Conservation (phyloP, 2,113 vertebrate species). For the Dendrocopos noguchii region DNA sequence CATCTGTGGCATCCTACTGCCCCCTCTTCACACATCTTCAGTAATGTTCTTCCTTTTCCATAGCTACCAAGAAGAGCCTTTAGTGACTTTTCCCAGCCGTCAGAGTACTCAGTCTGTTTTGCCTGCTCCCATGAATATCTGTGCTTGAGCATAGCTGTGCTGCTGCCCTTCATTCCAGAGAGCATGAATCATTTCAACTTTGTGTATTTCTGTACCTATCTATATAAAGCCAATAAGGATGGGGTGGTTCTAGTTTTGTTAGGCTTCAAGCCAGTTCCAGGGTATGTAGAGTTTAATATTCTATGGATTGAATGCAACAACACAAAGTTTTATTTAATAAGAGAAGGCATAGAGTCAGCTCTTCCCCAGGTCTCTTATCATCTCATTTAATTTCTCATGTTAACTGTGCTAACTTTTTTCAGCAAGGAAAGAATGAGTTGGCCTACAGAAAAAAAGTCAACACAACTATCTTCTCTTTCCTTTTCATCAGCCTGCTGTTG, state of each 20-base stretch:
- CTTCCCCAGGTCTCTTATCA: not conserved
- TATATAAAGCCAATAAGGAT: constrained; percentile 70
- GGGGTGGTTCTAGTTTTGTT: constrained; percentile 67
- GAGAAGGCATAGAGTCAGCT: not conserved
- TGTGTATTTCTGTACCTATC: constrained; percentile 70
- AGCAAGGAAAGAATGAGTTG: constrained; percentile 6
- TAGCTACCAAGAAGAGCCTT: constrained; percentile 6
- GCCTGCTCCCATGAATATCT: constrained; percentile 59
- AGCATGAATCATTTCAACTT: constrained; percentile 63
- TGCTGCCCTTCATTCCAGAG: constrained; percentile 62
- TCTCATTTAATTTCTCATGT: not conserved
- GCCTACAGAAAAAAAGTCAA: not conserved
- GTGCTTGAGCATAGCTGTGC: constrained; percentile 35
- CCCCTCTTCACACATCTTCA: not conserved
- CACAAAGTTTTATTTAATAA: not conserved
- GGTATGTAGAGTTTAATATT: constrained; percentile 45
- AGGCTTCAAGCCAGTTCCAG: constrained; percentile 35
- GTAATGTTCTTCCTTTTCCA: not conserved
- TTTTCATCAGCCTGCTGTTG: constrained; percentile 3
- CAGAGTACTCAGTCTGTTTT: not conserved
- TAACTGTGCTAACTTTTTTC: not conserved
- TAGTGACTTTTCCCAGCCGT: constrained; percentile 15
- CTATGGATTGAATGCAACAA: constrained; percentile 29
- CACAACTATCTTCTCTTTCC: not conserved
- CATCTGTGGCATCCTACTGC: not conserved